Evolutionary conservation across 2,888 invertebrate species (phyloP), one percentile per base, ranked within the genome.

Genomic region (Piscicola geometra): DNA sequence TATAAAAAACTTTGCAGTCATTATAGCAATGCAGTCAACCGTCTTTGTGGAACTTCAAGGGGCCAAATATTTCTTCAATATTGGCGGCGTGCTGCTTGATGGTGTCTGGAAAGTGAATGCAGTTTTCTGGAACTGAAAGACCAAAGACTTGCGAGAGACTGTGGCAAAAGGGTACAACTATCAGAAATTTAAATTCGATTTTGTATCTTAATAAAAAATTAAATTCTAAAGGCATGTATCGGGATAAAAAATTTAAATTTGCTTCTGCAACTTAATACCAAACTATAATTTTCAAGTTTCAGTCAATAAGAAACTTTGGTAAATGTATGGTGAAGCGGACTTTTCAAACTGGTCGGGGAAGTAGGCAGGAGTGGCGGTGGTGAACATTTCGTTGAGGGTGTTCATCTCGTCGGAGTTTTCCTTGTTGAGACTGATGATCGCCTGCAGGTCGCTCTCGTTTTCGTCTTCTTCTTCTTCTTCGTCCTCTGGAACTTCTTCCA

Each of bases 21-120:
- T 25, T 66, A 12, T 15, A 25, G 15, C 30, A 67, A 3, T 68
- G n/a, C n/a, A n/a, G n/a, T n/a, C n/a, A n/a, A 70, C 73, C 73
- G 32, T 73, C 73, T 73, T 35, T 73, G n/a, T 73, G 56, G 35
- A 73, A 73, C 64, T 36, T 56, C 35, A 73, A 25, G 36, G 5
- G 60, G 2, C 73, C 73, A 36, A 73, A 73, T 21, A 73, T 73
- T 21, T 33, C 21, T 36, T 73, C 41, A n/a, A 73, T 64, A 25
- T 73, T 35, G 1, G 12, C 30, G 12, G 15, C 18, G 28, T 32
- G 30, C 32, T 73, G 35, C 56, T 73, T 25, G 9, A 60, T 32
- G 3, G 47, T 60, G 30, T 56, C 36, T 30, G 73, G 32, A n/a
- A 73, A 28, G 64, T 73, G 73, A 1, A 73, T 18, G 33, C 64